Evolutionary conservation across 2,113 vertebrate species (phyloP).

Genomic region (Campylomormyrus numenius): DNA sequence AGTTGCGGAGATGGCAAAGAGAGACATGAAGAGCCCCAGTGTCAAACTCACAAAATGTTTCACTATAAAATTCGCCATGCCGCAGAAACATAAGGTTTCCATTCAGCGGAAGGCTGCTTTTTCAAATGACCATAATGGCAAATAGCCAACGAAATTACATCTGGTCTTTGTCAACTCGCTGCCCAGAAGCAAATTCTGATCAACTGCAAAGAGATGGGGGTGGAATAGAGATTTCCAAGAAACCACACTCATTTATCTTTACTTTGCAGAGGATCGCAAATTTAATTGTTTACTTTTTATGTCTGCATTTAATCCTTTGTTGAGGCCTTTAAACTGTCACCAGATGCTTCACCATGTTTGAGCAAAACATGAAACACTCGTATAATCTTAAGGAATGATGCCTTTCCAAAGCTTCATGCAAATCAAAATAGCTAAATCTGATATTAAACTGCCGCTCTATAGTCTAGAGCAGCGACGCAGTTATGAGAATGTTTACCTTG

Average conservation of each 20-base stretch:
- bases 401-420: background rate
- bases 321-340: conserved; percentile 11
- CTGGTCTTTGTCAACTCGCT: conserved; percentile 16
- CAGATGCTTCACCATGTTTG: conserved; percentile 4
- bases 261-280: background rate
- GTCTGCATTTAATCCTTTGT: conserved; percentile 11
- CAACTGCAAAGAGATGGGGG: conserved; percentile 4
- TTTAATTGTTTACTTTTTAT: conserved; percentile 15
- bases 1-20: background rate
- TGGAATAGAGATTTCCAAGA: conserved; percentile 10
- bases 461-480: background rate
- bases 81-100: background rate
- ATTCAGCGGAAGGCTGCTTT: conserved; percentile 8
- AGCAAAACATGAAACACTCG: background rate
- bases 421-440: background rate
- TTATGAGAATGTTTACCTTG: background rate
- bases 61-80: background rate
- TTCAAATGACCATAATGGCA: conserved; percentile 3
- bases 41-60: conserved; percentile 8
- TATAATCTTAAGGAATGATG: background rate
- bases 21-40: background rate
- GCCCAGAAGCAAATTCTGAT: conserved; percentile 12
- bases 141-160: conserved; percentile 14
- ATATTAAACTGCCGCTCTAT: background rate
- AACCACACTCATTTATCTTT: conserved; percentile 9